Evolutionary conservation across 2,888 invertebrate genomes (phyloP).

Genomic region (Nineta flava): DNA sequence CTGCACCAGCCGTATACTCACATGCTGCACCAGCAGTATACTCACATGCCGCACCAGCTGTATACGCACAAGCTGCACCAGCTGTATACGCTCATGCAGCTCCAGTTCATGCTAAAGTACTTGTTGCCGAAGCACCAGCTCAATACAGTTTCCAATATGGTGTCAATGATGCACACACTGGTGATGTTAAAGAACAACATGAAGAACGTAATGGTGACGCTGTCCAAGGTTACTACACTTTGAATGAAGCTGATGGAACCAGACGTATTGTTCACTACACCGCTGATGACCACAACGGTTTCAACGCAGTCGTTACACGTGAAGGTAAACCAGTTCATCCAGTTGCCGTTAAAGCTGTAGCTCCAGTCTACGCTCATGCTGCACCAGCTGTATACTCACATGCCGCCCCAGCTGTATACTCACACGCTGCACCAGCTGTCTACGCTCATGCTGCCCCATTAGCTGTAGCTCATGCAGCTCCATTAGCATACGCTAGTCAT

Average conservation of each 20-base stretch:
- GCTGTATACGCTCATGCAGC: neutral
- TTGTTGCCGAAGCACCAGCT: neutral
- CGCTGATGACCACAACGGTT: conserved; percentile 1
- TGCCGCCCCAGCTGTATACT: conserved; percentile 8
- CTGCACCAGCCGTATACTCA: neutral
- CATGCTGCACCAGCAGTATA: neutral
- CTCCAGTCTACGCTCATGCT: neutral
- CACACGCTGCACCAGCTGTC: conserved; percentile 6
- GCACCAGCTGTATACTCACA: neutral
- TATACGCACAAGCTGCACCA: neutral
- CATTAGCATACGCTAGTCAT: neutral
- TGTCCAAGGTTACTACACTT: conserved; percentile 1
- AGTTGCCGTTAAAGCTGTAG: neutral
- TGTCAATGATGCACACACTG: neutral
- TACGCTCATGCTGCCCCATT: conserved; percentile 1
- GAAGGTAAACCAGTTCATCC: neutral
- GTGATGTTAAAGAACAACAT: conserved; percentile 1
- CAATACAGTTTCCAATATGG: neutral
- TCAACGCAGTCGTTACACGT: neutral
- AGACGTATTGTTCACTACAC: conserved; percentile 3
- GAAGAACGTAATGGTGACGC: neutral
- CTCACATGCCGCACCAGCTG: neutral
- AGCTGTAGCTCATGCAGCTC: conserved; percentile 1
- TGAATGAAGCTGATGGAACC: neutral
- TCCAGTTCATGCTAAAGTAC: neutral